Percentiles rank a stretch among this genome's conserved stretches.
Evolutionary conservation across 2,113 vertebrate genomes (phyloP).

Genomic region (Pelodiscus sinensis): DNA sequence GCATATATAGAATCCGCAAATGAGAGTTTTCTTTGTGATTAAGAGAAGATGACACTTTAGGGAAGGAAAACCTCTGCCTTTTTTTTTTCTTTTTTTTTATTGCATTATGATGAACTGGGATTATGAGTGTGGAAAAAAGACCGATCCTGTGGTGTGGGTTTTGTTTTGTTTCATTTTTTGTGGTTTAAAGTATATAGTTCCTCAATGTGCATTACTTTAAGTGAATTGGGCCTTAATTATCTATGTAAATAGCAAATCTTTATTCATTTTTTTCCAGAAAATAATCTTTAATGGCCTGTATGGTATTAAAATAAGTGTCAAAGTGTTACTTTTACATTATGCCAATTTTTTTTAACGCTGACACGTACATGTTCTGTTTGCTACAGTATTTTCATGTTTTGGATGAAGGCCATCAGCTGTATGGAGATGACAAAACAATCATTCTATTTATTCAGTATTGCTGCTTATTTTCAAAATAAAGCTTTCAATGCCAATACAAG

Average conservation of each 20-base stretch:
- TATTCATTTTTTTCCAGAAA: constrained; percentile 67
- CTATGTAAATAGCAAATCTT: constrained; percentile 67
- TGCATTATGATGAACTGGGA: constrained; percentile 28
- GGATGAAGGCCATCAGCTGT: constrained; percentile 76
- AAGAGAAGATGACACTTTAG: constrained; percentile 35
- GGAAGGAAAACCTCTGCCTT: constrained; percentile 26
- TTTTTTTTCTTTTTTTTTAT: background rate
- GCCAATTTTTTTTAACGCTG: constrained; percentile 48
- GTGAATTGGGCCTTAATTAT: constrained; percentile 79
- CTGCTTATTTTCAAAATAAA: constrained; percentile 78
- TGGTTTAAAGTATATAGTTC: constrained; percentile 56
- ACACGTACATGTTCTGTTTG: constrained; percentile 71
- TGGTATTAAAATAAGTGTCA: constrained; percentile 61
- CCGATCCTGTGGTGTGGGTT: background rate
- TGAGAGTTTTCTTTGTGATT: constrained; percentile 44
- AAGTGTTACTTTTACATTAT: constrained; percentile 76
- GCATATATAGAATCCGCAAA: constrained; percentile 31
- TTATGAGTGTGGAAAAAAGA: constrained; percentile 9
- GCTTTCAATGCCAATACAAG: constrained; percentile 67
- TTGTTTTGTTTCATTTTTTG: background rate
- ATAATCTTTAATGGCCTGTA: constrained; percentile 58
- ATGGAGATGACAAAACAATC: constrained; percentile 77
- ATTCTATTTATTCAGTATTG: constrained; percentile 80
- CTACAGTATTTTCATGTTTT: constrained; percentile 76
- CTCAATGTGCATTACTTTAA: constrained; percentile 72